phyloP scores from a whole-genome alignment of 2,797 vertebrate species.

The Mergus octosetaceus region DNA sequence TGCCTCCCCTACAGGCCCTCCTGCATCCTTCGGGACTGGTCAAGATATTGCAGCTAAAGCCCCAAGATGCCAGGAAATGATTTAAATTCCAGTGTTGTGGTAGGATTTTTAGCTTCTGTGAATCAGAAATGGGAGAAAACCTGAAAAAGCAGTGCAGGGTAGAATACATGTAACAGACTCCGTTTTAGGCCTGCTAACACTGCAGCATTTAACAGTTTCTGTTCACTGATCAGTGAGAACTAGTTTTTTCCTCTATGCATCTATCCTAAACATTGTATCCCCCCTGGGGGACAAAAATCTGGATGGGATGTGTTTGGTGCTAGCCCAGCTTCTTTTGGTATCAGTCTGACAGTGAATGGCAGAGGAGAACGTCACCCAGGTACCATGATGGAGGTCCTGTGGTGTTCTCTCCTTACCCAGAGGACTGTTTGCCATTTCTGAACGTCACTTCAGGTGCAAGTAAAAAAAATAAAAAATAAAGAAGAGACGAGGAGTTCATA shows the following conservation, averaged over 20 bases:
- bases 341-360: not conserved
- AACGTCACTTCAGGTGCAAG: not conserved
- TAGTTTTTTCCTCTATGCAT: not conserved
- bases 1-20: not conserved
- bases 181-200: not conserved
- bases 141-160: not conserved
- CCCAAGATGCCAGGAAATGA: fast-evolving
- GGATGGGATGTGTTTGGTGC: not conserved
- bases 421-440: not conserved
- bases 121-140: not conserved
- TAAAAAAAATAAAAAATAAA: not conserved
- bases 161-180: not conserved
- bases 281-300: not conserved
- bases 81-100: not conserved
- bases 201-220: not conserved
- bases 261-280: not conserved
- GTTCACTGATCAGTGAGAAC: not conserved
- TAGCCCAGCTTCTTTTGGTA: not conserved
- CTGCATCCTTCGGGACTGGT: not conserved
- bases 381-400: not conserved
- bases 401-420: not conserved
- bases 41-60: not conserved
- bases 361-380: not conserved
- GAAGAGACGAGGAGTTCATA: not conserved
- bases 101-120: not conserved